These are phyloP conservation scores for Diploscapter pachys DNA, from an alignment of 1,140 invertebrate genomes.

Conservation along the genomic window DNA sequence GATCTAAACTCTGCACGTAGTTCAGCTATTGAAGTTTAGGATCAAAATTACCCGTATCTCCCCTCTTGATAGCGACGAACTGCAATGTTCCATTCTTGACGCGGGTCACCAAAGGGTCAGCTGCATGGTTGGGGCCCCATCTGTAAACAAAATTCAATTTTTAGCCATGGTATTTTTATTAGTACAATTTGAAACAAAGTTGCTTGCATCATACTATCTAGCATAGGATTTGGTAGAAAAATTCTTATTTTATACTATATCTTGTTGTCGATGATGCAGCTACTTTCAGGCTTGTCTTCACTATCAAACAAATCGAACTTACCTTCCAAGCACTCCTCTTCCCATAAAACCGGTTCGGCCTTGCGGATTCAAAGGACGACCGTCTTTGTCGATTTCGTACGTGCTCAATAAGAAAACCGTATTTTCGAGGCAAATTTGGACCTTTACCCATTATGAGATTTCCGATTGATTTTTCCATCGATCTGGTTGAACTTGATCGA, in stretches of 20 bases:
- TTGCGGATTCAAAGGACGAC: slow-evolving; percentile 47
- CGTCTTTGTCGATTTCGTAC: slow-evolving; percentile 40
- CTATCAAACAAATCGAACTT: too few species aligned
- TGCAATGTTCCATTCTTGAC: slow-evolving; percentile 68
- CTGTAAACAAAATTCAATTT: neutral
- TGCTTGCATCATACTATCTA: too few species aligned
- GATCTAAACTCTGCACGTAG: too few species aligned
- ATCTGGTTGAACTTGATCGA: slow-evolving; percentile 69
- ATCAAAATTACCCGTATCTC: slow-evolving; percentile 67
- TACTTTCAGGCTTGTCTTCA: too few species aligned
- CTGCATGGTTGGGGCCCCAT: slow-evolving; percentile 57
- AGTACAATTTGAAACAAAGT: too few species aligned
- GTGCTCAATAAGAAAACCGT: slow-evolving; percentile 26
- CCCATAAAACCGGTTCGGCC: slow-evolving; percentile 51
- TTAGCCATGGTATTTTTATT: too few species aligned
- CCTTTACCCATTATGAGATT: slow-evolving; percentile 44
- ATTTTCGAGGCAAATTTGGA: slow-evolving; percentile 3
- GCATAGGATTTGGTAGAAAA: too few species aligned
- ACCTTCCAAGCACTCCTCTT: slow-evolving; percentile 38
- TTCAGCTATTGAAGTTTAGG: too few species aligned
- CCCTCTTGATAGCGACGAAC: slow-evolving; percentile 82
- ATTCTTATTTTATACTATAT: too few species aligned
- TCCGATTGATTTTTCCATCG: slow-evolving; percentile 75
- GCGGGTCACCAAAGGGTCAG: slow-evolving; percentile 51
- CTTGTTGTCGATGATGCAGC: too few species aligned